Evolutionary conservation across 2,797 vertebrate genomes (phyloP).

Genomic region (Sciurus vulgaris): DNA sequence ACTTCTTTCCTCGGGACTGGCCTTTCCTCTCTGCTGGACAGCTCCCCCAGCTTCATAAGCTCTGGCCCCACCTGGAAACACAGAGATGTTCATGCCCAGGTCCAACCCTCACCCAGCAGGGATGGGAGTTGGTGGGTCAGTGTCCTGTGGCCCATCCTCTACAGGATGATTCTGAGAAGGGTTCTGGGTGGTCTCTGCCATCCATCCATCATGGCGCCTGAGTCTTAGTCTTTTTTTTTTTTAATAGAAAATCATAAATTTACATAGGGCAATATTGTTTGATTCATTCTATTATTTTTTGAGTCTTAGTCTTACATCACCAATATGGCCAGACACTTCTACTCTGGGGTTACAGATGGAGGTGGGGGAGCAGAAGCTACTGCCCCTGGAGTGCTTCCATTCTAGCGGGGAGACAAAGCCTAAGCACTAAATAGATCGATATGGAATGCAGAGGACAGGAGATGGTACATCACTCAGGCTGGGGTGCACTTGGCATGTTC

Average conservation of each 20-base stretch:
- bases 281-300: too few relatives aligned
- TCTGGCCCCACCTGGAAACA: too few relatives aligned
- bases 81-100: background rate
- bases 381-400: background rate
- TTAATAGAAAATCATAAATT: too few relatives aligned
- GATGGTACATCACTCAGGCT: background rate
- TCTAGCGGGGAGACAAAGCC: background rate
- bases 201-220: background rate
- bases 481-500: background rate
- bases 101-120: too few relatives aligned
- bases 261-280: too few relatives aligned
- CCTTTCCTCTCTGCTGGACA: background rate
- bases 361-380: background rate
- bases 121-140: too few relatives aligned
- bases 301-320: too few relatives aligned
- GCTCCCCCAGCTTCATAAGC: background rate
- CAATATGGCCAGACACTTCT: background rate
- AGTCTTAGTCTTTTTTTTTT: background rate
- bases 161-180: too few relatives aligned
- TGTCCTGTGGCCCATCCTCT: too few relatives aligned
- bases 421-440: background rate
- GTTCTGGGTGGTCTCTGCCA: accelerated
- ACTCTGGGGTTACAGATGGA: background rate
- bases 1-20: background rate
- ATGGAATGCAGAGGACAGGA: too few relatives aligned